Base-by-base conservation (phyloP, 2,888 invertebrate species). In the Hedychridium roseum region DNA sequence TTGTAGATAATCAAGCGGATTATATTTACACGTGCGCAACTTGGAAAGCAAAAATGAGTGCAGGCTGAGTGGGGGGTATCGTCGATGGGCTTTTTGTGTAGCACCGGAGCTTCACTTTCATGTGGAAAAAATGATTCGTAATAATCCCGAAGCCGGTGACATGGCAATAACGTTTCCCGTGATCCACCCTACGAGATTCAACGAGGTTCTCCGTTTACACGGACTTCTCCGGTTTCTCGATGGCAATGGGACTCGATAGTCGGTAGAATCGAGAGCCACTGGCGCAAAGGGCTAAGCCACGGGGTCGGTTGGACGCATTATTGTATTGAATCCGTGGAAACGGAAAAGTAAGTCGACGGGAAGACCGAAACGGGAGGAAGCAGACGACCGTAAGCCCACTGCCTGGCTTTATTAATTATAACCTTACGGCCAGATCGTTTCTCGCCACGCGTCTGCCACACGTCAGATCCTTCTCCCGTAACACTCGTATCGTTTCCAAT, bases 141-240 rank as follows among this genome's bases (percentile, higher is more conserved):
- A 71, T 73, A 73, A 73, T 73, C 73, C 69, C 36, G 64, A 64
- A 73, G 71, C 71, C 70, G 54, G 71, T 71, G 71, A 70, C 69
- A 71, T 54, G 70, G 70, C 67, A 73, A 72, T 73, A 73, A 72
- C 65, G 68, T 48, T 66, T 71, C 53, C 59, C 58, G 51, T 68
- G 62, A 67, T 60, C 68, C 65, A 68, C 68, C 67, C 69, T 61
- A 50, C 36, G 41, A 59, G 37, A 52, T 50, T 32, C 40, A 39
- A 54, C 46, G 56, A 12, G 63, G 60, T 60, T 62, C 49, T 53
- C 51, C 46, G n/a, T n/a, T 34, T 46, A 36, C 32, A 20, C 26
- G 20, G 21, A 43, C 34, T 32, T 45, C 30, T n/a, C n/a, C 18
- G n/a, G n/a, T n/a, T n/a, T n/a, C n/a, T n/a, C n/a, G n/a, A n/a